phyloP scores from a whole-genome alignment of 1,140 invertebrate species.

The Thaumatotibia leucotreta region DNA sequence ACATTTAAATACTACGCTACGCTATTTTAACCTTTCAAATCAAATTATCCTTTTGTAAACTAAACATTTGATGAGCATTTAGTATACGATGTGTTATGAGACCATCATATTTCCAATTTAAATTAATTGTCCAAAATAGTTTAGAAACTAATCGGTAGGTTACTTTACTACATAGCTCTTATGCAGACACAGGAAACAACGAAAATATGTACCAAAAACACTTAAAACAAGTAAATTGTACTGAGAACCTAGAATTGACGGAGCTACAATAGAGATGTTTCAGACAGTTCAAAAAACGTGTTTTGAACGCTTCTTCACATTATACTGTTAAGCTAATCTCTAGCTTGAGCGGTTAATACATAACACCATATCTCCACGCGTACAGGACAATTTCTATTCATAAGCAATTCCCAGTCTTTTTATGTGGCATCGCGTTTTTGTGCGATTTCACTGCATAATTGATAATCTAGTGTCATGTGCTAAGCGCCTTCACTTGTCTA shows the following conservation, averaged over 20 bases:
- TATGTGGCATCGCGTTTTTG: too few species aligned
- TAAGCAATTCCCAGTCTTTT: too few species aligned
- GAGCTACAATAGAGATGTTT: background rate
- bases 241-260: background rate
- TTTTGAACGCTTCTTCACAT: background rate
- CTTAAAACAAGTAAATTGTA: background rate
- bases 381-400: too few species aligned
- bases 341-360: background rate
- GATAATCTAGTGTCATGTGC: background rate
- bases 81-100: background rate
- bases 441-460: too few species aligned
- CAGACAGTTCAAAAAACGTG: background rate
- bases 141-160: background rate
- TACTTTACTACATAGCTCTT: background rate
- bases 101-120: background rate
- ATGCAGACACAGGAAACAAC: background rate
- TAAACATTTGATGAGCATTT: background rate
- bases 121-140: background rate
- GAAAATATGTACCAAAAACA: background rate
- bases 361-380: too few species aligned
- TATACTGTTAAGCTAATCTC: background rate
- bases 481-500: background rate
- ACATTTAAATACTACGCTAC: background rate
- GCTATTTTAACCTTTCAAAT: background rate
- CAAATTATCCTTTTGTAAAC: too few species aligned